These are phyloP conservation scores for Orchesellides sinensis DNA, from an alignment of 2,888 invertebrate species.

Conservation along the genomic window DNA sequence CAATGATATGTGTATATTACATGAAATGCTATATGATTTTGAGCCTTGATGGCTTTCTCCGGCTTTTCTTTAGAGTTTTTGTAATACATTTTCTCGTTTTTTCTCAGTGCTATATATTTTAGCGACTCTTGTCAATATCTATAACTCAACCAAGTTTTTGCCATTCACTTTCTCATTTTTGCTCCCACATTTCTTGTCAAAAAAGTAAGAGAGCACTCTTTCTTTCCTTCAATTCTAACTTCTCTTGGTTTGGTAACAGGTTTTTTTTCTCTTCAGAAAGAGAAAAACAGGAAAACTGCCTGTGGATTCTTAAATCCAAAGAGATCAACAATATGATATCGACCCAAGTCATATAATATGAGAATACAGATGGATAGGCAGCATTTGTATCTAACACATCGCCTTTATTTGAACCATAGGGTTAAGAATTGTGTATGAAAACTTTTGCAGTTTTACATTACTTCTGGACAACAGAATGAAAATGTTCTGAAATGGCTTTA, in stretches of 20 bases:
- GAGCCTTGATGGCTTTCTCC: conserved; percentile 16
- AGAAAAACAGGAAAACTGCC: conserved; percentile 53
- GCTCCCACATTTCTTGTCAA: conserved; percentile 46
- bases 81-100: neutral
- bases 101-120: neutral
- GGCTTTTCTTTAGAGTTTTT: neutral
- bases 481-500: conserved; percentile 22
- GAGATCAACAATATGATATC: conserved; percentile 57
- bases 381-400: neutral
- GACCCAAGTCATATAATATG: conserved; percentile 14
- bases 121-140: conserved; percentile 36
- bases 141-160: conserved; percentile 61
- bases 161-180: conserved; percentile 51
- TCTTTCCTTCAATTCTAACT: conserved; percentile 2
- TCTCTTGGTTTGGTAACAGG: conserved; percentile 51
- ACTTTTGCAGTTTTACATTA: conserved; percentile 5
- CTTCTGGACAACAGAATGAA: conserved; percentile 32
- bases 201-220: conserved; percentile 10
- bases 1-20: conserved; percentile 1
- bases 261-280: conserved; percentile 11
- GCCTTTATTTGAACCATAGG: neutral
- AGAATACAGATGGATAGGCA: conserved; percentile 1
- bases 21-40: conserved; percentile 12
- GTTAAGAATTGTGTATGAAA: neutral
- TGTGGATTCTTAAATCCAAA: conserved; percentile 56